phyloP scores from a whole-genome alignment of 1,140 invertebrate species.

The Pseudachorutes palmiensis region DNA sequence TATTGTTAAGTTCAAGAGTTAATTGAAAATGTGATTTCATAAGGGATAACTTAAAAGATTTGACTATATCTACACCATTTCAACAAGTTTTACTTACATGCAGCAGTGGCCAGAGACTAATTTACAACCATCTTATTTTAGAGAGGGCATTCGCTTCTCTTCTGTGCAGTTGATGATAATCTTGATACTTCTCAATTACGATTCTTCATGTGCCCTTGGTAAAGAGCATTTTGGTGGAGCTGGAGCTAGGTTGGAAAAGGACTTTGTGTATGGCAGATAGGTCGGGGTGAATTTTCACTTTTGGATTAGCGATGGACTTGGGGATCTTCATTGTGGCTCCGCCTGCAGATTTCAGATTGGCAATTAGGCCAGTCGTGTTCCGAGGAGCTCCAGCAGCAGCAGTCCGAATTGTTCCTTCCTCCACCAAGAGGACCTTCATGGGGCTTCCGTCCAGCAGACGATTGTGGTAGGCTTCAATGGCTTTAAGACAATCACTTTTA shows the following conservation, averaged over 20 bases:
- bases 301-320: conserved; percentile 18
- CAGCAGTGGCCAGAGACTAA: background rate
- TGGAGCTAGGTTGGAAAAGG: conserved; percentile 37
- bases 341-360: conserved; percentile 30
- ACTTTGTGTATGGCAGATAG: conserved; percentile 39
- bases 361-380: background rate
- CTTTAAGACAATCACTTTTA: conserved; percentile 45
- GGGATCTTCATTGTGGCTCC: conserved; percentile 35
- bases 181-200: background rate
- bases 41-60: background rate
- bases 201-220: conserved; percentile 9
- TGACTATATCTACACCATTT: no score
- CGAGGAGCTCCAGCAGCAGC: background rate
- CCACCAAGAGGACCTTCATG: conserved; percentile 25
- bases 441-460: conserved; percentile 31
- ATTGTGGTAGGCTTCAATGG: conserved; percentile 49
- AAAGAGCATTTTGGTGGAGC: conserved; percentile 32
- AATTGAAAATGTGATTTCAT: background rate
- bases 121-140: background rate
- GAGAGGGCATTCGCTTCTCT: background rate
- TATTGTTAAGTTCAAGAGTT: background rate
- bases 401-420: background rate
- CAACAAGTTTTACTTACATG: background rate
- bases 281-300: conserved; percentile 37
- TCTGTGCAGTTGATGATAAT: background rate